Percentiles rank a stretch among this genome's conserved stretches.
phyloP scores from a whole-genome alignment of 2,797 vertebrate species.

The Macropus fuliginosus region DNA sequence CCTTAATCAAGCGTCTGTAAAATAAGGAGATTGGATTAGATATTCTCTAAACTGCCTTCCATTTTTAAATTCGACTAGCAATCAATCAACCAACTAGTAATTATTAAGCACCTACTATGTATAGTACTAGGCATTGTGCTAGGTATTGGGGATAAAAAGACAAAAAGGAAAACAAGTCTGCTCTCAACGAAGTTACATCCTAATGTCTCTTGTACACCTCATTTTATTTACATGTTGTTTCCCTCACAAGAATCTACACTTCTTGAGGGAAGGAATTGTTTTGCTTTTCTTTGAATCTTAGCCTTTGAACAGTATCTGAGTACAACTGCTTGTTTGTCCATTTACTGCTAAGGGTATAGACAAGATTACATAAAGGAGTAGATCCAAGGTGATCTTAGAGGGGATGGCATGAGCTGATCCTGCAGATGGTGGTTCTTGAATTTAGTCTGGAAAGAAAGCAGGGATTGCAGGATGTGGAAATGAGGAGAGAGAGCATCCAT shows the following conservation, averaged over 20 bases:
- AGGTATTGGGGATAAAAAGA: not conserved
- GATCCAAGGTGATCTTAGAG: not conserved
- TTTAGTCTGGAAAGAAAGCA: not conserved
- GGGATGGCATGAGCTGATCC: not conserved
- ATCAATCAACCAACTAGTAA: not conserved
- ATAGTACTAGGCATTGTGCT: not conserved
- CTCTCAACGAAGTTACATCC: not conserved
- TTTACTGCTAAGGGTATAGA: not conserved
- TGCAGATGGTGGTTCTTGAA: not conserved
- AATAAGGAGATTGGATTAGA: not conserved
- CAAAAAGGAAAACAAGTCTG: not conserved
- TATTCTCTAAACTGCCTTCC: not conserved
- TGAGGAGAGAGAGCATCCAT: not conserved
- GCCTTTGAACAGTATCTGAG: not conserved
- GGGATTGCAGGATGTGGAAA: not conserved
- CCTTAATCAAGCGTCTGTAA: slow-evolving; percentile 2
- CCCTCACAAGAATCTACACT: not conserved
- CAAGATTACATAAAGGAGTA: not conserved
- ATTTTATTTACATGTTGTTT: not conserved
- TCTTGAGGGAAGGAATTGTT: not conserved
- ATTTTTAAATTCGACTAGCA: not conserved
- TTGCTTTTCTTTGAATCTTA: not conserved
- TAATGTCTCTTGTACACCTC: not conserved
- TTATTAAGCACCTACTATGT: not conserved
- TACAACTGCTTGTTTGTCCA: not conserved